Conservation (phyloP, 2,113 vertebrate species). For the Pheucticus melanocephalus region DNA sequence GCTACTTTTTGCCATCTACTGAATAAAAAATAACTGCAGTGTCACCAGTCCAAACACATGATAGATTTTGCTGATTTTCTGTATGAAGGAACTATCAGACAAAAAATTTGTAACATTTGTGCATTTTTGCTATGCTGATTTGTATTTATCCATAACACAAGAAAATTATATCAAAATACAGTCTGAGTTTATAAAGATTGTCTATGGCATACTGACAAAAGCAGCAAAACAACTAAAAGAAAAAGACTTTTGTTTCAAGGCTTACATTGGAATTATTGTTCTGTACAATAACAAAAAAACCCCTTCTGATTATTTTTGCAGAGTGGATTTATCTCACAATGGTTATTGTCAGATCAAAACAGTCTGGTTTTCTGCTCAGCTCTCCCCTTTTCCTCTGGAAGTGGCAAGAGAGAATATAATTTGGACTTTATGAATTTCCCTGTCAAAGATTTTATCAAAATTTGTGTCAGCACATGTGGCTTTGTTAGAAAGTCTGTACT, state of each 20-base stretch:
- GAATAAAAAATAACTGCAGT: neutral
- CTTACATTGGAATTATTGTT: neutral
- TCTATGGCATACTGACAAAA: neutral
- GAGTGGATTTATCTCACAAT: neutral
- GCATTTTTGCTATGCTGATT: neutral
- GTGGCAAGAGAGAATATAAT: neutral
- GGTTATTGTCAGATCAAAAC: neutral
- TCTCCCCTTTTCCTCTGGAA: neutral
- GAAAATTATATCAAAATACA: neutral
- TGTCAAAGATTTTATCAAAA: neutral
- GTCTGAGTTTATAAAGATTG: neutral
- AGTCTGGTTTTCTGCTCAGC: neutral
- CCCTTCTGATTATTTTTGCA: neutral
- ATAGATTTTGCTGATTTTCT: neutral
- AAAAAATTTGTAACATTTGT: neutral
- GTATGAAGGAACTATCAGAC: neutral
- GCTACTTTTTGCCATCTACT: neutral
- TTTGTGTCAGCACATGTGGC: neutral
- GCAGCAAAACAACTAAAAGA: neutral
- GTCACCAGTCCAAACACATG: neutral
- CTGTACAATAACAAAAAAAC: neutral
- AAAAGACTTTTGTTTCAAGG: neutral
- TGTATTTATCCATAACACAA: neutral
- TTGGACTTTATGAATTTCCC: neutral
- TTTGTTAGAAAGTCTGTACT: neutral